Evolutionary conservation across 2,888 invertebrate genomes (phyloP).

Genomic region (Micropterix aruncella): DNA sequence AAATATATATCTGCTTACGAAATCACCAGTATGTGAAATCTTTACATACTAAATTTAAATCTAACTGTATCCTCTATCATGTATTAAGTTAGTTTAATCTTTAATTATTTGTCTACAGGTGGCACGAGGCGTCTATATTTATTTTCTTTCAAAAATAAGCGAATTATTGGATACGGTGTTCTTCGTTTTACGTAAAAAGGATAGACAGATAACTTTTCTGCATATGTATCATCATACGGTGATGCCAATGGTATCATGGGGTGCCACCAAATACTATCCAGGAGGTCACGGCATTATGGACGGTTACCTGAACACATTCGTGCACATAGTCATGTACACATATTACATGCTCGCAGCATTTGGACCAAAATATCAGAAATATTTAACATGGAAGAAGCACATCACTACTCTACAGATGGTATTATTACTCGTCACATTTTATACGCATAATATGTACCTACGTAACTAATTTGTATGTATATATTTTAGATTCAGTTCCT

Average conservation of each 20-base stretch:
- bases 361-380: conserved; percentile 76
- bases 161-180: conserved; percentile 87
- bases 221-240: conserved; percentile 91
- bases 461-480: conserved; percentile 4
- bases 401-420: conserved; percentile 87
- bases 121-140: conserved; percentile 65
- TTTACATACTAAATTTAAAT: not conserved
- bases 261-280: conserved; percentile 73
- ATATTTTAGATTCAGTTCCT: conserved; percentile 76
- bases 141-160: conserved; percentile 79
- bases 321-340: conserved; percentile 89
- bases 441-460: no score
- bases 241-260: conserved; percentile 92
- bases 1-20: no score
- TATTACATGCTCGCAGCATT: conserved; percentile 84
- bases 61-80: not conserved
- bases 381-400: conserved; percentile 89
- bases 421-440: no score
- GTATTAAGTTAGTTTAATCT: not conserved
- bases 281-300: conserved; percentile 88
- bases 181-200: conserved; percentile 86
- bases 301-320: conserved; percentile 83
- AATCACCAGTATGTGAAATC: not conserved
- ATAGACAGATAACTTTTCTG: conserved; percentile 76
- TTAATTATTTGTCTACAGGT: conserved; percentile 34